A percentile compares a stretch with the other conserved stretches of the same genome.
phyloP scores from a whole-genome alignment of 37 sponge, comb jelly and placozoan genomes.

The Cliona cf. orientalis region DNA sequence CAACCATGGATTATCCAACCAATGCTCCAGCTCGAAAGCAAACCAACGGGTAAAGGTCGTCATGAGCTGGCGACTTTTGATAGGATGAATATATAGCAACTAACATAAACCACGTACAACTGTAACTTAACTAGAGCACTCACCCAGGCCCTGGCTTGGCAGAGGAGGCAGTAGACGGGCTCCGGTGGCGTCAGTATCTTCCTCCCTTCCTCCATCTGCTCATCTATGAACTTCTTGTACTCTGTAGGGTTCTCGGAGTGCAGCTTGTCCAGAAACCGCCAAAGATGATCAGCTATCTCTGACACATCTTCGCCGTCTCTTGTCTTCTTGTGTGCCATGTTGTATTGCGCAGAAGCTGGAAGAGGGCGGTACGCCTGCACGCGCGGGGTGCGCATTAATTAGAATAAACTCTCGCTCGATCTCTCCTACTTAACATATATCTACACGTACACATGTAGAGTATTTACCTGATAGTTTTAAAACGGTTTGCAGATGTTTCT shows the following conservation, averaged over 20 bases:
- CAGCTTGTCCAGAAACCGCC: constrained; percentile 84
- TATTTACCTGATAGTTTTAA: no score
- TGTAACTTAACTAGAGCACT: no score
- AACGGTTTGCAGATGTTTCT: no score
- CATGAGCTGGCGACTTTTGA: no score
- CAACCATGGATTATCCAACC: no score
- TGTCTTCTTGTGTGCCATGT: background rate
- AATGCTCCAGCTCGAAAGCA: no score
- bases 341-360: background rate
- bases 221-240: constrained; percentile 76
- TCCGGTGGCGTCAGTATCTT: constrained; percentile 49
- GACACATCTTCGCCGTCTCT: constrained; percentile 18
- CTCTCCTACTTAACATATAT: no score
- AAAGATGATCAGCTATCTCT: constrained; percentile 66
- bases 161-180: constrained; percentile 65
- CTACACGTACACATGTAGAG: no score
- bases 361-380: background rate
- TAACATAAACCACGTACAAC: background rate
- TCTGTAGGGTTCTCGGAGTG: constrained; percentile 66
- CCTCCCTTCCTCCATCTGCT: constrained; percentile 79
- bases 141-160: no score
- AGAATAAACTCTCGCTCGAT: no score
- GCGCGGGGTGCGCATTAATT: background rate
- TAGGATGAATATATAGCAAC: no score
- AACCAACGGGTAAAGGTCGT: no score